A percentile compares a stretch with the other conserved stretches of the same genome.
phyloP scores from a whole-genome alignment of 2,888 invertebrate species.

The Spialia ferax region DNA sequence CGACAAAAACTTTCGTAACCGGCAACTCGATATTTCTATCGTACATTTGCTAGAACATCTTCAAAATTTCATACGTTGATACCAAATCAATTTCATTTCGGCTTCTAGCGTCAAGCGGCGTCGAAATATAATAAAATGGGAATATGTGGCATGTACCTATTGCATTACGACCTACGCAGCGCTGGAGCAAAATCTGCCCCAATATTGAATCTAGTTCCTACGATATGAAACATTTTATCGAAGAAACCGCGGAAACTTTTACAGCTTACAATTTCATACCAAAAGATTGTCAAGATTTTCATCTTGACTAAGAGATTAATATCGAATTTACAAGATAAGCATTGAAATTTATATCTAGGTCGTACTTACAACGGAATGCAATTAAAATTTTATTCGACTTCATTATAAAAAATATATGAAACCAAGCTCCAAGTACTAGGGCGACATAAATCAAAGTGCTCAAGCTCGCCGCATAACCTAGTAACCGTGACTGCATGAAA shows the following conservation, averaged over 20 bases:
- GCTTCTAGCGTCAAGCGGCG: neutral
- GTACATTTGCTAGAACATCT: constrained; percentile 1
- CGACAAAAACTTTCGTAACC: neutral
- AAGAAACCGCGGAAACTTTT: constrained; percentile 14
- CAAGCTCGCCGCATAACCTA: constrained; percentile 30
- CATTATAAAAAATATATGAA: neutral
- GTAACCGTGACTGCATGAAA: constrained; percentile 31
- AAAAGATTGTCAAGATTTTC: too few relatives aligned
- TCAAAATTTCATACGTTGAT: constrained; percentile 13
- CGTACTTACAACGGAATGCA: neutral
- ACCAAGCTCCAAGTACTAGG: constrained; percentile 7
- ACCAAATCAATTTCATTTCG: constrained; percentile 28
- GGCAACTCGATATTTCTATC: neutral
- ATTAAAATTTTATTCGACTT: neutral
- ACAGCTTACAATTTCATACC: neutral
- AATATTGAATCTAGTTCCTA: constrained; percentile 32
- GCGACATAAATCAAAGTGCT: constrained; percentile 18
- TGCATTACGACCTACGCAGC: constrained; percentile 11
- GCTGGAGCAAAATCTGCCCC: constrained; percentile 21
- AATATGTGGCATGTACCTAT: constrained; percentile 35
- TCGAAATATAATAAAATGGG: constrained; percentile 28
- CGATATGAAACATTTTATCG: constrained; percentile 34
- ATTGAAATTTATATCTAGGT: neutral
- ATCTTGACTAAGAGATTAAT: too few relatives aligned
- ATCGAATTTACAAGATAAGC: too few relatives aligned